Conservation (phyloP, 2,797 vertebrate genomes). For the Spea hammondii region DNA sequence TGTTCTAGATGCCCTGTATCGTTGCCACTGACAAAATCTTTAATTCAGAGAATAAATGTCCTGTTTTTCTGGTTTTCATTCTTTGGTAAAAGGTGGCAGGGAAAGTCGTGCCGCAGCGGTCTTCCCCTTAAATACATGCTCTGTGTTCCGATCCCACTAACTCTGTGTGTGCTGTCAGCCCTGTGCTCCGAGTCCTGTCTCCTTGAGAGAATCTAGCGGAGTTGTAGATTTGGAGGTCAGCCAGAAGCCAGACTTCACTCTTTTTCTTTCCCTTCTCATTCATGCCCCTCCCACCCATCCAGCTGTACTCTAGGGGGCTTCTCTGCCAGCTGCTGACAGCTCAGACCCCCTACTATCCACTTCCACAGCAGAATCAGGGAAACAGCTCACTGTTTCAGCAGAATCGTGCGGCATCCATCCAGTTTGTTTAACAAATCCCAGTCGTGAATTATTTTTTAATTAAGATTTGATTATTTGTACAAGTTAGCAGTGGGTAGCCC, state of each 20-base stretch:
- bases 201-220: constrained; percentile 68
- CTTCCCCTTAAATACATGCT: constrained; percentile 8
- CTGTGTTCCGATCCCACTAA: constrained; percentile 6
- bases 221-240: constrained; percentile 69
- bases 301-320: constrained; percentile 47
- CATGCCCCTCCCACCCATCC: constrained; percentile 30
- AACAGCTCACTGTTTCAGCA: not conserved
- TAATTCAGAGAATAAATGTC: not conserved
- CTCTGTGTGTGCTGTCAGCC: constrained; percentile 18
- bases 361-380: not conserved
- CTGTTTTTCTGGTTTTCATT: not conserved
- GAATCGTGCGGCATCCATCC: not conserved
- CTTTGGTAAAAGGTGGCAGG: not conserved
- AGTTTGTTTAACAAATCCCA: too few relatives aligned
- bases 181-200: constrained; percentile 19
- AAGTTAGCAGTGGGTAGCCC: not conserved
- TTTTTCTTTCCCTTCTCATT: constrained; percentile 25
- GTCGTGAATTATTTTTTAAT: not conserved
- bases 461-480: not conserved
- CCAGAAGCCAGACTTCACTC: constrained; percentile 78
- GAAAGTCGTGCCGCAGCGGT: not conserved
- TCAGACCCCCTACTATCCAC: constrained; percentile 38
- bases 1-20: not conserved
- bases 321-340: constrained; percentile 32
- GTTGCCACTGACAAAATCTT: not conserved